Conservation (phyloP, 2,888 invertebrate genomes). For the Cosmia pyralina region DNA sequence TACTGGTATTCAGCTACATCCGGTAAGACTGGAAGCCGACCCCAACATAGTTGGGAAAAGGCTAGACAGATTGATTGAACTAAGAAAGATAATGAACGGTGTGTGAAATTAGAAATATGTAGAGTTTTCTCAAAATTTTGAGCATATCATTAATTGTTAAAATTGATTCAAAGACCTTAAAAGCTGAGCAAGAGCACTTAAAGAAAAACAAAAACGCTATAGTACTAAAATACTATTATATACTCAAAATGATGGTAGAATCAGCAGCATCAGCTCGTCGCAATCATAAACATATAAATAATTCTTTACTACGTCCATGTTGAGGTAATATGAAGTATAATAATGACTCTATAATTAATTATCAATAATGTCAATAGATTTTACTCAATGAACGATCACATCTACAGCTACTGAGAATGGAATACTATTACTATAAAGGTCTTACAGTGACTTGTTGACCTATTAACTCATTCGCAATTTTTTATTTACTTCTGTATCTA, state of each 20-base stretch:
- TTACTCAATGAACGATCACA: constrained; percentile 11
- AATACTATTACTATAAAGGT: not conserved
- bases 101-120: constrained; percentile 4
- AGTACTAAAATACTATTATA: no score
- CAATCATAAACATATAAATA: not conserved
- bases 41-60: no score
- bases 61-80: constrained; percentile 38
- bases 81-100: constrained; percentile 26
- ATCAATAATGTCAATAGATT: not conserved
- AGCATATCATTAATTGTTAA: not conserved
- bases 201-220: not conserved
- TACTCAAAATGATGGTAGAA: no score
- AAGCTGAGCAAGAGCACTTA: no score
- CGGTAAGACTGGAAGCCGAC: no score
- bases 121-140: not conserved
- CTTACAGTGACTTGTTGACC: constrained; percentile 8
- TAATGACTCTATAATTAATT: no score
- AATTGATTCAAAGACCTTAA: no score
- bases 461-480: constrained; percentile 18
- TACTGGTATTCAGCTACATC: no score
- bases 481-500: constrained; percentile 1
- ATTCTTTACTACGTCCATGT: constrained; percentile 13
- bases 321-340: not conserved
- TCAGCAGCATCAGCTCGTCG: not conserved
- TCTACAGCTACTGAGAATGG: constrained; percentile 20